Evolutionary conservation across 2,888 invertebrate genomes (phyloP).

Genomic region (Amiota mariae): DNA sequence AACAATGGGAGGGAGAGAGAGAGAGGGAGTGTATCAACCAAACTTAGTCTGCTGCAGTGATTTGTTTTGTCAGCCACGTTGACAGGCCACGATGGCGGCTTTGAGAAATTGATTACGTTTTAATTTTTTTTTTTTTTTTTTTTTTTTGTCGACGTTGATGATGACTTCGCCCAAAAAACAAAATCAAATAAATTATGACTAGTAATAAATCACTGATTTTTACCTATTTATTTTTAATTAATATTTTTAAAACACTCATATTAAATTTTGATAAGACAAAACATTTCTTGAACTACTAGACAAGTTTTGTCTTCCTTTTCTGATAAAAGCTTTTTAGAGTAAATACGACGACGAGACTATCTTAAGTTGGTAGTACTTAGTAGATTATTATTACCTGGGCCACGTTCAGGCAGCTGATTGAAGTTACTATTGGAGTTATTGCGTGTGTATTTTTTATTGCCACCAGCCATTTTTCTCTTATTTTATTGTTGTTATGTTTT

Average conservation of each 20-base stretch:
- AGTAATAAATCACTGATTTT: neutral
- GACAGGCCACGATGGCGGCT: conserved; percentile 42
- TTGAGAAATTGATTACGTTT: neutral
- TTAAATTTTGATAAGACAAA: neutral
- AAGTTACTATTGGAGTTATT: conserved; percentile 70
- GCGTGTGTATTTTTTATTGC: conserved; percentile 68
- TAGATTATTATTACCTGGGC: conserved; percentile 71
- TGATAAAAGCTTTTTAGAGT: conserved; percentile 8
- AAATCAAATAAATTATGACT: no score
- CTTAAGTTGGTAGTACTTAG: neutral
- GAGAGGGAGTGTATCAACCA: neutral
- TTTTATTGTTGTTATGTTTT: conserved; percentile 19
- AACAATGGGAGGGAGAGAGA: no score
- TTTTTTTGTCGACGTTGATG: conserved; percentile 53
- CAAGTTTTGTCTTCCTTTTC: neutral
- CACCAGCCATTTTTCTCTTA: conserved; percentile 69
- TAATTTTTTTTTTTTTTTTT: no score
- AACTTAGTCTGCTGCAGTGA: neutral
- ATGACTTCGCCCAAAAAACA: conserved; percentile 36
- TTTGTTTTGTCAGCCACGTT: conserved; percentile 52
- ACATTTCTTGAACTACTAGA: neutral
- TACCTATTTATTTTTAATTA: neutral
- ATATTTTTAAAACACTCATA: neutral
- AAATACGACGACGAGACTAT: neutral
- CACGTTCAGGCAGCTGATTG: conserved; percentile 71